Evolutionary conservation across 2,888 invertebrate species (phyloP).

Genomic region (Cephus runcator): DNA sequence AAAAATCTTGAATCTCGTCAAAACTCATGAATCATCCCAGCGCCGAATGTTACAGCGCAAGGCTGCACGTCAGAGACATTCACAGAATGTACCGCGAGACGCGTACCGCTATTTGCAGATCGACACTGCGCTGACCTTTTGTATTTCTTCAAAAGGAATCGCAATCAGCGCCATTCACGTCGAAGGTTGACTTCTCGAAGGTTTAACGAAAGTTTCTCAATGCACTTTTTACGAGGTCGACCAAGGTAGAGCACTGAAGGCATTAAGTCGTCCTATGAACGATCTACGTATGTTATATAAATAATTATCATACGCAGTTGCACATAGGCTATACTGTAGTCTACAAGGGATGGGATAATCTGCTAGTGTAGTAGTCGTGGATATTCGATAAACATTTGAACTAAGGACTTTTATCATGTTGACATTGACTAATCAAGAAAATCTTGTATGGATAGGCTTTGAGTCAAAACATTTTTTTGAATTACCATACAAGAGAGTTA

Average conservation of each 20-base stretch:
- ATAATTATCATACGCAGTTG: neutral
- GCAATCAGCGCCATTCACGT: neutral
- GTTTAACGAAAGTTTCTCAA: neutral
- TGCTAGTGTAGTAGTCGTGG: neutral
- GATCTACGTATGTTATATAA: neutral
- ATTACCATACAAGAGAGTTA: neutral
- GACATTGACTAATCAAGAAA: neutral
- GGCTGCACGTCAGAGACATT: neutral
- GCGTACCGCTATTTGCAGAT: neutral
- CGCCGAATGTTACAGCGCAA: neutral
- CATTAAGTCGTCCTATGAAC: neutral
- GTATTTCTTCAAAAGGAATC: neutral
- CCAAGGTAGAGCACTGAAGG: neutral
- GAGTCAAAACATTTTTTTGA: neutral
- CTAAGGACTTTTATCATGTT: neutral
- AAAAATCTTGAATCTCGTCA: neutral
- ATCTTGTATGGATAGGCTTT: neutral
- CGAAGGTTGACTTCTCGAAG: neutral
- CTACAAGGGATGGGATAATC: neutral
- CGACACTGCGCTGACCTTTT: neutral
- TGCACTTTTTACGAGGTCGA: neutral
- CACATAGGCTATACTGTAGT: neutral
- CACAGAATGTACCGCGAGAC: neutral
- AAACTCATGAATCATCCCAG: neutral
- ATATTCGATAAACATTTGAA: neutral